Evolutionary conservation across 2,888 invertebrate species (phyloP), one percentile per base, ranked within the genome.

Genomic region (Dynastes maya): DNA sequence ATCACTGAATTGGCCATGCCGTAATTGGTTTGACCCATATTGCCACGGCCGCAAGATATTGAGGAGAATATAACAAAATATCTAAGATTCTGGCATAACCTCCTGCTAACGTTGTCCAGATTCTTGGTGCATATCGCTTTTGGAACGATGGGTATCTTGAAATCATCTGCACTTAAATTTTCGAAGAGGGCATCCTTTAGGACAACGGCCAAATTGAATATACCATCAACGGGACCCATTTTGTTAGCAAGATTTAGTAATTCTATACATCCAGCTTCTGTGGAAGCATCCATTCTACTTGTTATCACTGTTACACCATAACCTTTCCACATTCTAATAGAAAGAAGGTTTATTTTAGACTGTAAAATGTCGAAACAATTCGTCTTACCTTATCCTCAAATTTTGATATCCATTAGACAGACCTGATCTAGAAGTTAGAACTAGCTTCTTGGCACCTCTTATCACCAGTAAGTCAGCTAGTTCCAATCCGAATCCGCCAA

Each of bases 401-500:
- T 92, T 89, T 87, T 98, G 97, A 87, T 97, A 98, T 32, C 97
- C 96, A 75, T 94, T 95, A 67, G 91, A 90, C 40, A 97, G 87
- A 1, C 97, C 97, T 22, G 91, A 91, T 79, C 97, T 92, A 0
- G 97, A 97, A 0, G 95, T 95, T 0, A 98, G 90, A 1, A 97
- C 91, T 11, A 98, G 84, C 81, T 95, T 94, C 82, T 90, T 92
- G 0, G 95, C 97, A 0, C 97, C 97, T 81, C 97, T 91, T 72
- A 95, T 88, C 68, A 97, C 91, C 84, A 98, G 89, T 96, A 96
- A 97, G 84, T 96, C 95, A 0, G 94, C 93, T 68, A 98, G 88
- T 87, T 98, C 98, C 68, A 98, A 89, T 3, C 98, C 98, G 85
- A 98, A 96, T 0, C 98, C 98, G 63, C 98, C 98, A 0, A 98